These are phyloP conservation scores for Scophthalmus maximus DNA, from an alignment of 2,113 vertebrate species.

Conservation along the genomic window DNA sequence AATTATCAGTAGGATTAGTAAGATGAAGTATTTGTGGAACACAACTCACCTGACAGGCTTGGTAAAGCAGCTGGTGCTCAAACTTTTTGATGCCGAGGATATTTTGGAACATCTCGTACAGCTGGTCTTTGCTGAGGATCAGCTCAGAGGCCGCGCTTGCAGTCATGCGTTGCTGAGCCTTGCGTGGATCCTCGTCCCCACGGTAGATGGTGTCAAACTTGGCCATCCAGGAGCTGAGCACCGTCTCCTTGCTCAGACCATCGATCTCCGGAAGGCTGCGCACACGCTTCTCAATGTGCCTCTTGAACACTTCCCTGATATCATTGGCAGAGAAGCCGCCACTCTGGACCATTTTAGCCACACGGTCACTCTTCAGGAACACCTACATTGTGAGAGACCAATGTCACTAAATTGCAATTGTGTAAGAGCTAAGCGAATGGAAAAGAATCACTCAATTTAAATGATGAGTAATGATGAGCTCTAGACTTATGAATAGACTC, in stretches of 20 bases:
- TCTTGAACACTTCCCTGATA: constrained; percentile 98
- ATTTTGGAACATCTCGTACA: constrained; percentile 99
- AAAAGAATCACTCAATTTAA: neutral
- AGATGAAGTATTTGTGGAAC: too few relatives aligned
- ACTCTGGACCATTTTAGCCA: constrained; percentile 98
- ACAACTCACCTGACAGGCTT: constrained; percentile 97
- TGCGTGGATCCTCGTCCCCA: constrained; percentile 96
- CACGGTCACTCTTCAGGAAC: constrained; percentile 97
- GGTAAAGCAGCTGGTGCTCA: constrained; percentile 98
- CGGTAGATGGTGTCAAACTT: constrained; percentile 99
- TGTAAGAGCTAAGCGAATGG: neutral
- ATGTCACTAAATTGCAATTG: constrained; percentile 8
- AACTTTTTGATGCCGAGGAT: constrained; percentile 99
- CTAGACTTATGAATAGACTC: neutral
- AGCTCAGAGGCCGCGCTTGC: constrained; percentile 97
- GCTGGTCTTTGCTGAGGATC: constrained; percentile 98
- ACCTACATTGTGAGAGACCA: constrained; percentile 82
- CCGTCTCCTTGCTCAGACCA: constrained; percentile 98
- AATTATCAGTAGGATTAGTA: too few relatives aligned
- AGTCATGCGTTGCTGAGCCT: constrained; percentile 97
- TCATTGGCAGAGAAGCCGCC: constrained; percentile 96
- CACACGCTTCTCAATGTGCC: constrained; percentile 98
- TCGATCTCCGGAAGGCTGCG: constrained; percentile 97
- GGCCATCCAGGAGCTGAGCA: constrained; percentile 99
- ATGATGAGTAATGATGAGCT: neutral